Evolutionary conservation across 2,888 invertebrate genomes (phyloP), one percentile per base, ranked within the genome.

Genomic region (Cenopis cana): DNA sequence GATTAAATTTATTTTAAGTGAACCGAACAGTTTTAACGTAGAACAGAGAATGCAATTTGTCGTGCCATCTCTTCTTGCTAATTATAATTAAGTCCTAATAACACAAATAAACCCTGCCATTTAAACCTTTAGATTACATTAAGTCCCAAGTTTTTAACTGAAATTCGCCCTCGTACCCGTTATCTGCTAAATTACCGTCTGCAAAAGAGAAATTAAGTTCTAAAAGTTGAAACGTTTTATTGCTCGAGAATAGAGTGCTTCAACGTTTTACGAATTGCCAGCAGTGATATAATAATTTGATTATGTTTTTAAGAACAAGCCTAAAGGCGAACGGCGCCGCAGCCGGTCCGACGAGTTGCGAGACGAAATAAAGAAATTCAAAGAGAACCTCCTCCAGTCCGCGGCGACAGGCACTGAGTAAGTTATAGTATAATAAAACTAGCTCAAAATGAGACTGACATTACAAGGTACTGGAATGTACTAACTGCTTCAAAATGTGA

Each of bases 331-430:
- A 50, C 84, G 87, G 29, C 86, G 87, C 49, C 82, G 83, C 4
- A 89, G 88, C 74, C 80, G 82, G 64, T 81, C 85, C 24, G 86
- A 88, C 61, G 78, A 79, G 11, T 79, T 79, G 4, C 82, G 82
- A 60, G 89, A 89, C 24, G 92, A 93, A 83, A 88, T 91, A 76
- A 90, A 88, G 78, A 88, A 90, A 77, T 90, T 91, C 74, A 93
- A 93, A 76, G 91, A 92, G 75, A 89, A 85, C 75, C 82, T 91
- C 17, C 82, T 92, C 29, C 89, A 89, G 75, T 87, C 91, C 33
- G 79, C 88, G 64, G 75, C 88, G 41, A 74, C 80, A 56, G 86
- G 71, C 67, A 50, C 66, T 36, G 88, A 88, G 92, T 93, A 79
- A 90, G 91, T 89, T 61, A 66, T 72, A 72, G 55, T 66, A 68